Evolutionary conservation across 2,888 invertebrate genomes (phyloP).

Genomic region (Scaptodrosophila latifasciaeformis): DNA sequence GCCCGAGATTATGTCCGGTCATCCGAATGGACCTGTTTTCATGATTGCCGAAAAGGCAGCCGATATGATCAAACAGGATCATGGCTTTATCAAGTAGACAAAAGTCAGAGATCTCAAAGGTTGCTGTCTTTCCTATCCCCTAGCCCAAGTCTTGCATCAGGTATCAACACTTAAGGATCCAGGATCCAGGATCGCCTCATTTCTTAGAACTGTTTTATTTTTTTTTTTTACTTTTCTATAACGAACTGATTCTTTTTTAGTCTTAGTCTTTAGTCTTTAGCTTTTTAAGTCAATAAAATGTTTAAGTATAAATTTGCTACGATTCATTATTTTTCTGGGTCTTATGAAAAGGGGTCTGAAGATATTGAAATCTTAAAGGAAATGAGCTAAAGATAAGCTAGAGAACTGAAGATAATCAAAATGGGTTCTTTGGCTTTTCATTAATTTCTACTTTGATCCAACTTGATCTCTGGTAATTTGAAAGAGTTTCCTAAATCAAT

Average conservation of each 20-base stretch:
- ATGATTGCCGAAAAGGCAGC: slow-evolving; percentile 79
- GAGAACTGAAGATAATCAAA: too few species aligned
- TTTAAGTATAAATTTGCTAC: slow-evolving; percentile 16
- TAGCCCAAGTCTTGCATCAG: neutral
- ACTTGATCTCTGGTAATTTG: too few species aligned
- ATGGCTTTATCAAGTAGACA: slow-evolving; percentile 69
- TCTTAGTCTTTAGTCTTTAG: too few species aligned
- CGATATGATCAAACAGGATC: slow-evolving; percentile 77
- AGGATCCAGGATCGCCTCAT: neutral
- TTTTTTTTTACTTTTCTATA: slow-evolving; percentile 7
- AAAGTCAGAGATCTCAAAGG: neutral
- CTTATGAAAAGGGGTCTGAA: too few species aligned
- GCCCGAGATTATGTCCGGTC: slow-evolving; percentile 77
- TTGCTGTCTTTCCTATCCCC: neutral
- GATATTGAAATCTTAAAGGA: too few species aligned
- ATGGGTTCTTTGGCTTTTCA: too few species aligned
- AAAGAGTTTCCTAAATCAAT: too few species aligned
- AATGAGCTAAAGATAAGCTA: too few species aligned
- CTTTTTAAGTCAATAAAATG: slow-evolving; percentile 37
- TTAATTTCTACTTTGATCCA: too few species aligned
- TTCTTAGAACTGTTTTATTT: too few species aligned
- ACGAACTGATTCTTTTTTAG: slow-evolving; percentile 60
- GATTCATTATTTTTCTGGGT: neutral
- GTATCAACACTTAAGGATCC: neutral
- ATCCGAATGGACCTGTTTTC: slow-evolving; percentile 78